These are phyloP conservation scores for Dryoscopus gambensis DNA, from an alignment of 2,113 vertebrate genomes.

Conservation along the genomic window DNA sequence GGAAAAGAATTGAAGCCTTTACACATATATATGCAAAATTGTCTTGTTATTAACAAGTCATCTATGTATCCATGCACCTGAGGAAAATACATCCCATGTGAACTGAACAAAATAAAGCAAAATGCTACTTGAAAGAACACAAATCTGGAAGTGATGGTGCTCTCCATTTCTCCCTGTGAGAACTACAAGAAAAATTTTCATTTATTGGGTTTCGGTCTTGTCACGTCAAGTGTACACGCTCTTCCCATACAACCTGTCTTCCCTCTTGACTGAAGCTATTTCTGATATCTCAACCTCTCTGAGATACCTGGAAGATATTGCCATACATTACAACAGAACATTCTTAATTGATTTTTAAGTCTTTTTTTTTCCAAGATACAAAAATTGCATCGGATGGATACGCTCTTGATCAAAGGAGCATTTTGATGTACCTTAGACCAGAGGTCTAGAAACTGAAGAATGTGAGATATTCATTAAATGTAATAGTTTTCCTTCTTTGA, in stretches of 20 bases:
- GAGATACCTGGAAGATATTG: neutral
- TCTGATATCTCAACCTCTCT: neutral
- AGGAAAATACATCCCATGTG: neutral
- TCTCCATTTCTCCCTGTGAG: neutral
- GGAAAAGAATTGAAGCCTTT: neutral
- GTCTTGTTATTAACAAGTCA: neutral
- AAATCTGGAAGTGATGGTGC: neutral
- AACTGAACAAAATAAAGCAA: neutral
- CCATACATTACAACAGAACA: neutral
- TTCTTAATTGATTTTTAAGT: neutral
- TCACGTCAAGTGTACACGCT: neutral
- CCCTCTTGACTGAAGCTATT: neutral
- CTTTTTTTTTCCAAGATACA: neutral
- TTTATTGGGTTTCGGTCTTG: neutral
- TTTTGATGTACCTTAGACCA: neutral
- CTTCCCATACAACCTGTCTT: neutral
- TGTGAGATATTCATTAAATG: neutral
- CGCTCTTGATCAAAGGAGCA: neutral
- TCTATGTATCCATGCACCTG: neutral
- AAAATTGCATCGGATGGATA: neutral
- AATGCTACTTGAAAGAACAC: neutral
- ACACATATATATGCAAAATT: neutral
- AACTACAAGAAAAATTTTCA: neutral
- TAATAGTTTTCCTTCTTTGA: neutral
- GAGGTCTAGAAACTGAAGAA: neutral